Conservation (phyloP, 2,113 vertebrate species). For the Catharus minimus region DNA sequence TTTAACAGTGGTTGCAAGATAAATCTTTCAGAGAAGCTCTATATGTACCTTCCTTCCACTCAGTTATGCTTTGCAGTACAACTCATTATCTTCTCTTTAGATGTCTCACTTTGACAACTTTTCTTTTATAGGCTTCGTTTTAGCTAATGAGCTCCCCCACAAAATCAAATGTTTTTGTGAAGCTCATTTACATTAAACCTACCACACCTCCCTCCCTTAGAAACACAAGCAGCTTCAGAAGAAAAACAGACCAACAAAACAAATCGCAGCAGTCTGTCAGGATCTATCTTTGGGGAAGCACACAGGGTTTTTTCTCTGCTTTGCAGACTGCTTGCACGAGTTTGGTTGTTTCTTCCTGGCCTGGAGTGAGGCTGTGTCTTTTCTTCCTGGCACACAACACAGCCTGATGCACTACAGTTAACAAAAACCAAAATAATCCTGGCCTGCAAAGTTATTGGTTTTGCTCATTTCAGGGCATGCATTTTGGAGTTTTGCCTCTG, state of each 20-base stretch:
- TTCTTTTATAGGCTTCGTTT: conserved; percentile 16
- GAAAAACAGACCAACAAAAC: conserved; percentile 30
- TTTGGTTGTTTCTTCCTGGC: not conserved
- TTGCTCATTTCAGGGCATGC: not conserved
- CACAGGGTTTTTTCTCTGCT: not conserved
- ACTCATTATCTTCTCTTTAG: conserved; percentile 41
- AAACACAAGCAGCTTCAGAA: not conserved
- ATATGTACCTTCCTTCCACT: not conserved
- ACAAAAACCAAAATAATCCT: not conserved
- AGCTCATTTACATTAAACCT: conserved; percentile 14
- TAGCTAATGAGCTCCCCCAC: conserved; percentile 34
- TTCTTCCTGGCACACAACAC: not conserved
- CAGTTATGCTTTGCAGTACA: conserved; percentile 6
- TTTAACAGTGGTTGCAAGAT: not conserved
- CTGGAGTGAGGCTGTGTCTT: not conserved
- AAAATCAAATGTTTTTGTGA: conserved; percentile 18
- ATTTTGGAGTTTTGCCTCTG: not conserved
- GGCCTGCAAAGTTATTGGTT: not conserved
- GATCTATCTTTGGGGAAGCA: not conserved
- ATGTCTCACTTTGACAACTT: conserved; percentile 55
- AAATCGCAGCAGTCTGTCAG: not conserved
- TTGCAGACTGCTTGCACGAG: not conserved
- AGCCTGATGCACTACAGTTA: not conserved
- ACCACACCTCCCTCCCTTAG: conserved; percentile 2
- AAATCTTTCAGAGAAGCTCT: not conserved